A percentile compares a stretch with the other conserved stretches of the same genome.
These are phyloP conservation scores for Lysandra coridon DNA, from an alignment of 2,888 invertebrate genomes.

Conservation along the genomic window DNA sequence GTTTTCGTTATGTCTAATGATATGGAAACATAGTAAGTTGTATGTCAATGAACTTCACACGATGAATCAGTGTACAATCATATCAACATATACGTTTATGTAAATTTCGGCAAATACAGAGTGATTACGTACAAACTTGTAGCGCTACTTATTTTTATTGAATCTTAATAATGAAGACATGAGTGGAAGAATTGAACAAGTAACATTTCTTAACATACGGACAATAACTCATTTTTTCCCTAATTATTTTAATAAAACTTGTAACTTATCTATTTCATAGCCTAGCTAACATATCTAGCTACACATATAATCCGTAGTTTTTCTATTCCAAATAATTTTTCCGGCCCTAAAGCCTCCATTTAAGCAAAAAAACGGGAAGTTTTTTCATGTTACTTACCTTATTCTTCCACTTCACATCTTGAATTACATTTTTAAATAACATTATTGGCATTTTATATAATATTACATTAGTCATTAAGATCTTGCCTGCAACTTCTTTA, in stretches of 20 bases:
- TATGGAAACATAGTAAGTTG: constrained; percentile 34
- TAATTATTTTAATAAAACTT: too few species aligned
- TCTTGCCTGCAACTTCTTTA: not conserved
- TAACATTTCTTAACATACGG: too few species aligned
- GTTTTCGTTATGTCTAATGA: not conserved
- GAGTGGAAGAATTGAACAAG: too few species aligned
- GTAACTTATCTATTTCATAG: too few species aligned
- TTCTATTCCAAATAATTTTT: too few species aligned
- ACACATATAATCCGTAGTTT: too few species aligned
- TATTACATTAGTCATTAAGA: not conserved
- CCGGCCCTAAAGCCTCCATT: too few species aligned
- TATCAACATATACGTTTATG: constrained; percentile 5
- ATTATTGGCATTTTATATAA: not conserved
- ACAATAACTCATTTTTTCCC: too few species aligned
- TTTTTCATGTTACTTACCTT: too few species aligned
- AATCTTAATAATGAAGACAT: not conserved
- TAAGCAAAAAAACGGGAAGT: too few species aligned
- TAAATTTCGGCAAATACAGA: constrained; percentile 5
- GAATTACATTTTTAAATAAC: not conserved
- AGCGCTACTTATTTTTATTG: not conserved
- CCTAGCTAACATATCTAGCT: too few species aligned
- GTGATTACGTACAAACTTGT: not conserved
- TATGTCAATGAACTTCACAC: constrained; percentile 7
- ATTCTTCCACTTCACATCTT: too few species aligned
- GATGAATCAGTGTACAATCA: constrained; percentile 19